Conservation (phyloP, 92 coral and sea anemone genomes). For the Epizoanthus stellaris region DNA sequence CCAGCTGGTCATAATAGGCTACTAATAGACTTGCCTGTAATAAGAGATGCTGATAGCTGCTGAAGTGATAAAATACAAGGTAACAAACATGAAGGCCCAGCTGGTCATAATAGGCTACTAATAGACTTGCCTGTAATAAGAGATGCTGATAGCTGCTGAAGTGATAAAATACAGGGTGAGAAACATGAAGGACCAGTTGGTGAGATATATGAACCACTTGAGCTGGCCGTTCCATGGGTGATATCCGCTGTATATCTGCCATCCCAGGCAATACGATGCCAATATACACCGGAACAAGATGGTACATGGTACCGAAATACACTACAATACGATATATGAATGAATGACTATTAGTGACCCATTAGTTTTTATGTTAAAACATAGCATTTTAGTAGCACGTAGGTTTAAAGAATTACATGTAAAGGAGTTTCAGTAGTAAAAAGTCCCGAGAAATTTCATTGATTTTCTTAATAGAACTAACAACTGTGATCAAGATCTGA, state of each 20-base stretch:
- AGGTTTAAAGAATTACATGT: no score
- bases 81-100: slow-evolving; percentile 80
- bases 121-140: slow-evolving; percentile 46
- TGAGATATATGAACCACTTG: slow-evolving; percentile 90
- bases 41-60: slow-evolving; percentile 58
- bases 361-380: background rate
- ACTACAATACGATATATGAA: slow-evolving; percentile 40
- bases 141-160: slow-evolving; percentile 60
- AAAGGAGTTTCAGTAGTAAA: no score
- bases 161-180: slow-evolving; percentile 71
- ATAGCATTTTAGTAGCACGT: background rate
- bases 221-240: slow-evolving; percentile 66
- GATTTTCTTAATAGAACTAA: no score
- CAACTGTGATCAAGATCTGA: no score
- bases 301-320: slow-evolving; percentile 57
- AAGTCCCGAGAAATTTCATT: no score
- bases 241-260: slow-evolving; percentile 86
- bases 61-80: slow-evolving; percentile 70
- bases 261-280: slow-evolving; percentile 75
- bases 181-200: slow-evolving; percentile 84
- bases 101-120: slow-evolving; percentile 51
- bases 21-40: slow-evolving; percentile 29
- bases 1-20: slow-evolving; percentile 75
- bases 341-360: background rate
- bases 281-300: slow-evolving; percentile 66